Evolutionary conservation across 2,888 invertebrate species (phyloP).

Genomic region (Auanema freiburgensis): DNA sequence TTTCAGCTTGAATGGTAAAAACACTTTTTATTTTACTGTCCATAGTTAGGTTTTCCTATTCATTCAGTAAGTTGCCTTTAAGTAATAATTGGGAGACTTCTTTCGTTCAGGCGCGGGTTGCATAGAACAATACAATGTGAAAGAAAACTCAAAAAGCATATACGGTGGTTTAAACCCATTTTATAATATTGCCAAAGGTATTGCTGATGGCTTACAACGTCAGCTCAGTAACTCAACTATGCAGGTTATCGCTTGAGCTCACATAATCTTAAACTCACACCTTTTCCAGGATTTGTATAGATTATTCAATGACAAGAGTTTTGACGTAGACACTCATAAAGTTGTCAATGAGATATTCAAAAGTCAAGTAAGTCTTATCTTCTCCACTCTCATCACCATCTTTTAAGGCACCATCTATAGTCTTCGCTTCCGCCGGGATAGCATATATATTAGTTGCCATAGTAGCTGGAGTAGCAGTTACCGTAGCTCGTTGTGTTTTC

Average conservation of each 20-base stretch:
- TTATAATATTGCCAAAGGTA: slow-evolving; percentile 37
- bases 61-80: too few relatives aligned
- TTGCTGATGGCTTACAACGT: slow-evolving; percentile 39
- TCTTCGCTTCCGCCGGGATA: slow-evolving; percentile 37
- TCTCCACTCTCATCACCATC: not conserved
- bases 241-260: slow-evolving; percentile 7
- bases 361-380: not conserved
- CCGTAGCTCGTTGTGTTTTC: slow-evolving; percentile 30
- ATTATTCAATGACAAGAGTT: too few relatives aligned
- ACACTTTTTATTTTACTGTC: too few relatives aligned
- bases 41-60: too few relatives aligned
- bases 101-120: too few relatives aligned
- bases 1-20: too few relatives aligned
- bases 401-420: slow-evolving; percentile 27
- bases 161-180: slow-evolving; percentile 23
- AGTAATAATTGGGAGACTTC: too few relatives aligned
- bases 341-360: not conserved
- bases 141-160: too few relatives aligned
- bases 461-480: slow-evolving; percentile 28
- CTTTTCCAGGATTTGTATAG: not conserved
- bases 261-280: not conserved
- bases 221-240: slow-evolving; percentile 24
- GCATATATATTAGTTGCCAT: slow-evolving; percentile 29
- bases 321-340: too few relatives aligned
- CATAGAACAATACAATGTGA: too few relatives aligned